Evolutionary conservation across 2,113 vertebrate species (phyloP), one percentile per base, ranked within the genome.

Genomic region (Procavia capensis): DNA sequence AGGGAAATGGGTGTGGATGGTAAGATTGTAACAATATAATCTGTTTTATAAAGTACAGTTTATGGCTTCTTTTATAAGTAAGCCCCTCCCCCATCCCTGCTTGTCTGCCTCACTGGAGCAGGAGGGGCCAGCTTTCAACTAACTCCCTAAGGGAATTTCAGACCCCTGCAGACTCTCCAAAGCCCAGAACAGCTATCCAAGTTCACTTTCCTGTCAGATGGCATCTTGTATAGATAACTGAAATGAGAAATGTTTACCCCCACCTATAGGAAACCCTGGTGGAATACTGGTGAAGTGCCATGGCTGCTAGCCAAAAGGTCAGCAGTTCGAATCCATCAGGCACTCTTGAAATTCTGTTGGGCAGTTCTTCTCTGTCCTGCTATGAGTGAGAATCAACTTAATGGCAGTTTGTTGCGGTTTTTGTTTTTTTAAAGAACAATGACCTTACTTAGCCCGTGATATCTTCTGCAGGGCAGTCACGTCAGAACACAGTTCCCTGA

Each of bases 131-230:
- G 66, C 16, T 74, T 87, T 88, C 80, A 82, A 50, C 70, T 76
- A 45, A 78, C 36, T 82, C 36, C n/a, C 17, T 72, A 43, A 45
- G 43, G 17, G 45, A 89, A 90, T 41, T 84, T 66, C 31, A 64
- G 27, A 17, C 17, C 50, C 10, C 34, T 47, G 63, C 29, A 61
- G 6, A 34, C 7, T 64, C 59, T 88, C 61, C 45, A 88, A 50
- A 94, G 82, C 39, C 47, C 41, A 83, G 68, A 68, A 39, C 36
- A 61, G 17, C n/a, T 59, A 39, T 78, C 85, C 81, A 86, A 82
- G 24, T 85, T 89, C 31, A 5, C 90, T 86, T 96, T 86, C 68
- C 90, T 83, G 6, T 39, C 31, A 72, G 45, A 93, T 50, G 17
- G 11, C 47, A 39, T 80, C 43, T 66, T 88, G 57, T 17, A 10